A percentile compares a stretch with the other conserved stretches of the same genome.
phyloP scores from a whole-genome alignment of 92 coral and sea anemone genomes.

The Epizoanthus stellaris region DNA sequence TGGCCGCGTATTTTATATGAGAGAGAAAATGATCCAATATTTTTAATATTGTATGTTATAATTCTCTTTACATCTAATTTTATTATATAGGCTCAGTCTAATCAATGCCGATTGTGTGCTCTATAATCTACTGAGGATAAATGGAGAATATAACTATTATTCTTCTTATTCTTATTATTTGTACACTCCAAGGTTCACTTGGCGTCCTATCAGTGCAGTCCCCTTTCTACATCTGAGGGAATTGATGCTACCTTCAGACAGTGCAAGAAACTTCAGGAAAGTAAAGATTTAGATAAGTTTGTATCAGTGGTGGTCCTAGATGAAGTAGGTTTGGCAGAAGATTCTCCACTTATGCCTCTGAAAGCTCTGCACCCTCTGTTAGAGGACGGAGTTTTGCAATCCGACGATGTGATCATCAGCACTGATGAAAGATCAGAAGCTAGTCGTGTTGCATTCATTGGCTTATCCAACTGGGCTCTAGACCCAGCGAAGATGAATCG shows the following conservation, averaged over 20 bases:
- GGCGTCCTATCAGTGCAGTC: slow-evolving; percentile 85
- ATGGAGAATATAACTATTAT: neutral
- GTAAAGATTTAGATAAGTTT: slow-evolving; percentile 69
- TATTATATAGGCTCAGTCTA: no score
- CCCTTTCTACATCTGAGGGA: slow-evolving; percentile 90
- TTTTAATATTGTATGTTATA: no score
- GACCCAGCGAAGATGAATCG: slow-evolving; percentile 92
- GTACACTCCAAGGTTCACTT: slow-evolving; percentile 61
- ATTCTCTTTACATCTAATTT: no score
- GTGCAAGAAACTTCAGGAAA: slow-evolving; percentile 75
- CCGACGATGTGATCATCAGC: slow-evolving; percentile 77
- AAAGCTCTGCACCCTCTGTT: slow-evolving; percentile 83
- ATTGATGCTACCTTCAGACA: slow-evolving; percentile 86
- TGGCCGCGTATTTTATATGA: no score
- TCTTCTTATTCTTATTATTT: neutral
- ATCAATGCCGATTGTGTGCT: no score
- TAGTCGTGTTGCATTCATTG: slow-evolving; percentile 81
- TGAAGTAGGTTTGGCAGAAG: slow-evolving; percentile 90
- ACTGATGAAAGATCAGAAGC: slow-evolving; percentile 72
- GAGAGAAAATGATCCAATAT: no score
- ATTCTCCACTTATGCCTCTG: slow-evolving; percentile 86
- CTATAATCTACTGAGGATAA: no score
- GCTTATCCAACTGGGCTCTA: slow-evolving; percentile 90
- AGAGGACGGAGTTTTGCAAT: slow-evolving; percentile 82
- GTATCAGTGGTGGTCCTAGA: slow-evolving; percentile 92